These are phyloP conservation scores for Calonectris borealis DNA, from an alignment of 2,113 vertebrate genomes.

Conservation along the genomic window DNA sequence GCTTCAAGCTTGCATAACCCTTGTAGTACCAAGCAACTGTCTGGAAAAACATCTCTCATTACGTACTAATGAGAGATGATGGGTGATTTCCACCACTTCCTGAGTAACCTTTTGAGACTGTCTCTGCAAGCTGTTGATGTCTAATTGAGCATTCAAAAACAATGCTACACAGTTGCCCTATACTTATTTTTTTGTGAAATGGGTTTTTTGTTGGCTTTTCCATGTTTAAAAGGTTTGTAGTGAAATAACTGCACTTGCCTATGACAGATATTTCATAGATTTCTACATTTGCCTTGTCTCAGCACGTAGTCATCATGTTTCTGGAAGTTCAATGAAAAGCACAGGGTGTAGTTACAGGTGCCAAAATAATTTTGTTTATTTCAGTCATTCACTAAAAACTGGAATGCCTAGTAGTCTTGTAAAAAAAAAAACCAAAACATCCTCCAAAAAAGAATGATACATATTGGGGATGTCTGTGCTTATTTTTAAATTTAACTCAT, in stretches of 20 bases:
- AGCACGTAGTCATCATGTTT: not conserved
- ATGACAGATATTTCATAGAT: not conserved
- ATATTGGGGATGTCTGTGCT: not conserved
- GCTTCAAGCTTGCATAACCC: constrained; percentile 53
- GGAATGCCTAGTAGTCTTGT: not conserved
- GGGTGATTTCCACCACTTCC: constrained; percentile 53
- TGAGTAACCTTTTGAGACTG: constrained; percentile 45
- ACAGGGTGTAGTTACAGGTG: not conserved
- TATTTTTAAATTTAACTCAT: not conserved
- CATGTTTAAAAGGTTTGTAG: not conserved
- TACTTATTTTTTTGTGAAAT: not conserved
- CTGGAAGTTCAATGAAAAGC: not conserved
- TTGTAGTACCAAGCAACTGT: constrained; percentile 41
- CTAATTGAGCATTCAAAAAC: constrained; percentile 44
- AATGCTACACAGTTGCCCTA: not conserved
- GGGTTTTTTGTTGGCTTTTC: not conserved
- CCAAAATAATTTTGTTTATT: not conserved
- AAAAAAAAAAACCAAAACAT: not conserved
- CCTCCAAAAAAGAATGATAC: not conserved
- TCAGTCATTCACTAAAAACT: not conserved
- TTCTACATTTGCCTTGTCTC: not conserved
- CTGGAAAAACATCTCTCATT: constrained; percentile 61
- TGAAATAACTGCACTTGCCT: not conserved
- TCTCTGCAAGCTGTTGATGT: constrained; percentile 42
- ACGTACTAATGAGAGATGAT: constrained; percentile 55